These are phyloP conservation scores for Marronus borbonicus DNA, from an alignment of 2,888 invertebrate species.

Conservation along the genomic window DNA sequence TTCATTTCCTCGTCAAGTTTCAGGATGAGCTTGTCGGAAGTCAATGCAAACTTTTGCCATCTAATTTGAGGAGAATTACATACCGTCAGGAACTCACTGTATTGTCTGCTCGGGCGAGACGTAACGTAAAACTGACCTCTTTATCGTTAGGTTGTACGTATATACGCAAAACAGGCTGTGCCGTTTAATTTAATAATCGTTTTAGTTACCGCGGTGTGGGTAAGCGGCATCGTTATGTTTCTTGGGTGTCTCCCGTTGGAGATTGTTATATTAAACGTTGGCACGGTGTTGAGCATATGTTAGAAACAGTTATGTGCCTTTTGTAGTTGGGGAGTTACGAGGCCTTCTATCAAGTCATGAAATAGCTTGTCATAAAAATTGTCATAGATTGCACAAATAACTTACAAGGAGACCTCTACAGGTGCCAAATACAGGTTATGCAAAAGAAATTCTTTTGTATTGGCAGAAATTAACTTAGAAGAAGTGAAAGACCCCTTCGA, in stretches of 20 bases:
- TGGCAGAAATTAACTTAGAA: too few species aligned
- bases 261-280: not conserved
- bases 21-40: conserved; percentile 55
- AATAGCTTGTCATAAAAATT: too few species aligned
- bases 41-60: conserved; percentile 57
- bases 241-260: not conserved
- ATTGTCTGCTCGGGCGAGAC: conserved; percentile 46
- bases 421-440: too few species aligned
- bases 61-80: conserved; percentile 56
- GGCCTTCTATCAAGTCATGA: too few species aligned
- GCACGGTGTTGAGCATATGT: too few species aligned
- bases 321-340: too few species aligned
- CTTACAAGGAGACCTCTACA: too few species aligned
- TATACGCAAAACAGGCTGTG: conserved; percentile 16
- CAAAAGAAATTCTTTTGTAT: too few species aligned
- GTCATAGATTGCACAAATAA: too few species aligned
- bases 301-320: too few species aligned
- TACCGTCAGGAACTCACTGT: conserved; percentile 33
- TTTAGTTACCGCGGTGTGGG: conserved; percentile 2
- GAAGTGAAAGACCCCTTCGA: too few species aligned
- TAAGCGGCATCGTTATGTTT: not conserved
- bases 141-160: conserved; percentile 13
- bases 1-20: conserved; percentile 54
- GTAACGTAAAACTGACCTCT: conserved; percentile 49
- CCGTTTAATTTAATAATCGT: conserved; percentile 47